phyloP scores from a whole-genome alignment of 2,888 invertebrate species.

The Oconnorella tubifera region DNA sequence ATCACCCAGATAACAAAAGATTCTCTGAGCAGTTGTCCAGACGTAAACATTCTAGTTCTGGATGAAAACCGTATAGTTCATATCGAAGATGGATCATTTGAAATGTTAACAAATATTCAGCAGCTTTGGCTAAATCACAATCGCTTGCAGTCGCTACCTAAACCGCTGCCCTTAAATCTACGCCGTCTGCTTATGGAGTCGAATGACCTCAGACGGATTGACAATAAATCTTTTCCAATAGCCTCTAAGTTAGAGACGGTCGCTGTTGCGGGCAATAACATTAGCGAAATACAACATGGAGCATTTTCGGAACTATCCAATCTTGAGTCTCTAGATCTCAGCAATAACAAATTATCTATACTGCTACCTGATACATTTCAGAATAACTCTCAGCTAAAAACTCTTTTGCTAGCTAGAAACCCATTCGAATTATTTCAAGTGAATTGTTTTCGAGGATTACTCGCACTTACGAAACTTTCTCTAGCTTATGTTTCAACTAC shows the following conservation, averaged over 20 bases:
- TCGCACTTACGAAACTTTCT: slow-evolving; percentile 13
- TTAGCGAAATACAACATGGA: slow-evolving; percentile 24
- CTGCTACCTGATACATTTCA: slow-evolving; percentile 21
- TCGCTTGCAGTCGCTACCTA: slow-evolving; percentile 67
- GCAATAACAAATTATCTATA: slow-evolving; percentile 28
- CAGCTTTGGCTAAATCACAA: slow-evolving; percentile 79
- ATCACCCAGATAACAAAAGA: slow-evolving; percentile 25
- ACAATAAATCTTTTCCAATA: slow-evolving; percentile 34
- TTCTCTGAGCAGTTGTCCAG: slow-evolving; percentile 36
- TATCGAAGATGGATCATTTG: slow-evolving; percentile 77
- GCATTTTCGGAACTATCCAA: slow-evolving; percentile 22
- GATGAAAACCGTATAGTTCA: slow-evolving; percentile 64
- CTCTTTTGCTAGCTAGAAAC: slow-evolving; percentile 24
- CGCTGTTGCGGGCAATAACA: slow-evolving; percentile 34
- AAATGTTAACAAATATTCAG: slow-evolving; percentile 74
- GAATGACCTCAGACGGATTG: slow-evolving; percentile 64
- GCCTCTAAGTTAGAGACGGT: slow-evolving; percentile 33
- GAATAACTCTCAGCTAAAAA: slow-evolving; percentile 15
- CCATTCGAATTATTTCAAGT: slow-evolving; percentile 23
- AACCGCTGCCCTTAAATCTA: slow-evolving; percentile 74
- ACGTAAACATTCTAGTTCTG: slow-evolving; percentile 76
- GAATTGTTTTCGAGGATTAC: slow-evolving; percentile 23
- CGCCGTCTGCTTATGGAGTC: slow-evolving; percentile 72
- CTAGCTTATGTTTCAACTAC: slow-evolving; percentile 21
- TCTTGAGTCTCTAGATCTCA: slow-evolving; percentile 29